These are phyloP conservation scores for Perizoma affinitatum DNA, from an alignment of 2,888 invertebrate genomes.

Conservation along the genomic window DNA sequence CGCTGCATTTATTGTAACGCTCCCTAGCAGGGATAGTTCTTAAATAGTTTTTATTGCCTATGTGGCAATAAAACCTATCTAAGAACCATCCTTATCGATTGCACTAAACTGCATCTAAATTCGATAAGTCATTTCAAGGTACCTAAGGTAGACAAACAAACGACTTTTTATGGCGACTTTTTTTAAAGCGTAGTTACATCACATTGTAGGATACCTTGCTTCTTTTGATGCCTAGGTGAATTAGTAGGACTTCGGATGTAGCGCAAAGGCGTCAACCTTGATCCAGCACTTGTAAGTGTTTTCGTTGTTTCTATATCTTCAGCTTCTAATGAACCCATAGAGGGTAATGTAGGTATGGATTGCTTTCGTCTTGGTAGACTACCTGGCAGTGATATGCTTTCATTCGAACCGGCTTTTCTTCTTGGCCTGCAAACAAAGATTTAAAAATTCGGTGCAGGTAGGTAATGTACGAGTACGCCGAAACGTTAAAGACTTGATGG, in stretches of 20 bases:
- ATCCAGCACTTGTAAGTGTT: conserved; percentile 77
- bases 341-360: conserved; percentile 77
- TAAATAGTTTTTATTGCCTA: too few species aligned
- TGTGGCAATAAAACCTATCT: too few species aligned
- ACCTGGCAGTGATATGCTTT: conserved; percentile 86
- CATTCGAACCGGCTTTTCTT: conserved; percentile 82
- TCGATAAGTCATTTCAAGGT: too few species aligned
- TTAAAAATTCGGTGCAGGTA: neutral
- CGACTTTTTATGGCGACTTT: too few species aligned
- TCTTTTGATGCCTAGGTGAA: conserved; percentile 81
- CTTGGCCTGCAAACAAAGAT: conserved; percentile 59
- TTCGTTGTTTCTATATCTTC: conserved; percentile 78
- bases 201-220: conserved; percentile 53
- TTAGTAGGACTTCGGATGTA: conserved; percentile 76
- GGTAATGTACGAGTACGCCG: too few species aligned
- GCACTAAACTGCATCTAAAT: too few species aligned
- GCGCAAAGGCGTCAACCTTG: conserved; percentile 75
- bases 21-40: too few species aligned
- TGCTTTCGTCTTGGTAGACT: conserved; percentile 86
- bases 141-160: too few species aligned
- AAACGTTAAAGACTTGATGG: neutral
- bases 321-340: conserved; percentile 77
- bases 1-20: too few species aligned
- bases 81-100: too few species aligned
- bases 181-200: too few species aligned